Percentiles rank a stretch among this genome's conserved stretches.
phyloP scores from a whole-genome alignment of 2,797 vertebrate genomes.

The Typhlichthys eigenmanni region DNA sequence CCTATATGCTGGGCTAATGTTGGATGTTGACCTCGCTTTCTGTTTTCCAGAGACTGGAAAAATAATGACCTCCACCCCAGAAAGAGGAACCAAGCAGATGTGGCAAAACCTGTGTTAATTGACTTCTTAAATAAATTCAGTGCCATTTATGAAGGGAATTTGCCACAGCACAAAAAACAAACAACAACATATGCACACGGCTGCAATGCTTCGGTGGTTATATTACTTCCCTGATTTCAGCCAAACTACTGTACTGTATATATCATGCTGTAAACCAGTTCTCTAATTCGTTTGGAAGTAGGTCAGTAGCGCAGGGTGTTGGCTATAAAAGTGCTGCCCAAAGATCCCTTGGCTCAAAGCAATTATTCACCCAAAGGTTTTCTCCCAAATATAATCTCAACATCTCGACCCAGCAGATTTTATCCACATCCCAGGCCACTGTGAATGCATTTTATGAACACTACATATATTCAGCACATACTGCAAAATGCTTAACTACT shows the following conservation, averaged over 20 bases:
- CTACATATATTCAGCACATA: too few relatives aligned
- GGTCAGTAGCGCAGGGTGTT: slow-evolving; percentile 63
- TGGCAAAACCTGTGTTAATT: too few relatives aligned
- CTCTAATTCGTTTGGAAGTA: slow-evolving; percentile 76
- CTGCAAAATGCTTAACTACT: too few relatives aligned
- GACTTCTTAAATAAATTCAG: too few relatives aligned
- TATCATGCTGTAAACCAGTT: neutral
- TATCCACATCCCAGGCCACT: slow-evolving; percentile 19
- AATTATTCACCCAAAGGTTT: slow-evolving; percentile 58
- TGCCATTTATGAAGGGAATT: too few relatives aligned
- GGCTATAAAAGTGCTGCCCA: slow-evolving; percentile 59
- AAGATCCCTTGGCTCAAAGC: slow-evolving; percentile 59
- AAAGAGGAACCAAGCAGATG: too few relatives aligned
- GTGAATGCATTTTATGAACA: slow-evolving; percentile 6
- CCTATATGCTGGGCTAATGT: too few relatives aligned
- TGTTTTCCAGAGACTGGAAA: too few relatives aligned
- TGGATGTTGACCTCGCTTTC: too few relatives aligned
- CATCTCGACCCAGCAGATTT: slow-evolving; percentile 31
- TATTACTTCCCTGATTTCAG: slow-evolving; percentile 6
- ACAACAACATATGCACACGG: neutral
- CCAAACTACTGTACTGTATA: too few relatives aligned
- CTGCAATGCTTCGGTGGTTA: slow-evolving; percentile 29
- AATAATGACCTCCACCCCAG: too few relatives aligned
- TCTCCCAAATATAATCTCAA: slow-evolving; percentile 44
- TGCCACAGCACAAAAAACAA: too few relatives aligned